These are phyloP conservation scores for Aphelinus certus DNA, from an alignment of 1,140 invertebrate species.

Conservation along the genomic window DNA sequence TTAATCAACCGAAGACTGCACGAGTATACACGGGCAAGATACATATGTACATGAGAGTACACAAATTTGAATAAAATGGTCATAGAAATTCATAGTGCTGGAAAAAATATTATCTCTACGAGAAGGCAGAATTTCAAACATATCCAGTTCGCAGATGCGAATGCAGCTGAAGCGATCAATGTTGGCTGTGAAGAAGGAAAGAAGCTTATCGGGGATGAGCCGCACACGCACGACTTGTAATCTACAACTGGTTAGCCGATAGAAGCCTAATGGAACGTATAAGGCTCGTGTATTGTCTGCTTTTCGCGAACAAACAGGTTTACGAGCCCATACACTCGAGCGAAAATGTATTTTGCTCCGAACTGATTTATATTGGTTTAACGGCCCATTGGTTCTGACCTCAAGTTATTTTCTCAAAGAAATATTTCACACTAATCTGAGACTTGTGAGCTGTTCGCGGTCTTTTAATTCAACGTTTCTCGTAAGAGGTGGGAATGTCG, in stretches of 20 bases:
- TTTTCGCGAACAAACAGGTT: neutral
- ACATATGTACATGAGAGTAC: too few relatives aligned
- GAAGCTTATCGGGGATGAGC: constrained; percentile 7
- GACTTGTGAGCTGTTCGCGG: too few relatives aligned
- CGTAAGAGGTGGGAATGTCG: too few relatives aligned
- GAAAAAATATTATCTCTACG: too few relatives aligned
- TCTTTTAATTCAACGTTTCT: too few relatives aligned
- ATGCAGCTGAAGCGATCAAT: neutral
- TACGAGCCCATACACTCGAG: neutral
- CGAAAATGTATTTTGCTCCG: constrained; percentile 7
- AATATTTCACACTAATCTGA: too few relatives aligned
- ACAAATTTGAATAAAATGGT: too few relatives aligned
- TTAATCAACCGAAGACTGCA: too few relatives aligned
- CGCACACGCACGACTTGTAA: constrained; percentile 27
- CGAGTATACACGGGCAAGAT: too few relatives aligned
- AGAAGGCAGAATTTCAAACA: too few relatives aligned
- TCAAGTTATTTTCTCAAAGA: too few relatives aligned
- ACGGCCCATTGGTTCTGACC: constrained; percentile 1
- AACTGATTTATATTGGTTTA: constrained; percentile 11
- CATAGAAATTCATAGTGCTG: too few relatives aligned
- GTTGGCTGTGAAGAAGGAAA: neutral
- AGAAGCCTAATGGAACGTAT: constrained; percentile 12
- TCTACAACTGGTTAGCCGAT: neutral
- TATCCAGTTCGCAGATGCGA: neutral
- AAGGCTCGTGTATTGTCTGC: neutral